These are phyloP conservation scores for Psilopogon haemacephalus DNA, from an alignment of 2,113 vertebrate species.

Conservation along the genomic window DNA sequence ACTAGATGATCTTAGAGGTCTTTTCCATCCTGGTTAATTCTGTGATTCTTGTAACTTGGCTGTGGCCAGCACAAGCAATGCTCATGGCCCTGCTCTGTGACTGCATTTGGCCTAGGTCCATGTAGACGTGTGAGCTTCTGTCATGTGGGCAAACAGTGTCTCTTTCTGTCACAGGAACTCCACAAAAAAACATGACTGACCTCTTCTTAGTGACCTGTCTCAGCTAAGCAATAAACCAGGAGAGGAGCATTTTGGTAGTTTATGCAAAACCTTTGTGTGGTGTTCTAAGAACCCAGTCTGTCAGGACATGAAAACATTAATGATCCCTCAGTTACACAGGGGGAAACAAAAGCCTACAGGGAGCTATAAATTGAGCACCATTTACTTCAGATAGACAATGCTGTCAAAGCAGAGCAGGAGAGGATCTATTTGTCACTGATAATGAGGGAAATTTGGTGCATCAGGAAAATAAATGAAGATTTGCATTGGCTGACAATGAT, in stretches of 20 bases:
- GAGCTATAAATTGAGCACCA: background rate
- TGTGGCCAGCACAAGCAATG: background rate
- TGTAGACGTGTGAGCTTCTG: background rate
- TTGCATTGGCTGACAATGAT: background rate
- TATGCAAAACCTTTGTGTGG: background rate
- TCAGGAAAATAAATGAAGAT: background rate
- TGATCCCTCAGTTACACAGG: background rate
- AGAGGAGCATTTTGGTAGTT: background rate
- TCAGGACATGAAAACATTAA: background rate
- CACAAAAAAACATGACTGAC: background rate
- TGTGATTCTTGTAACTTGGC: background rate
- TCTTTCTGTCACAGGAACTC: background rate
- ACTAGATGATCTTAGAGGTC: too few relatives aligned
- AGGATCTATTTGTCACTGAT: conserved; percentile 5
- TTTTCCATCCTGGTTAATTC: too few relatives aligned
- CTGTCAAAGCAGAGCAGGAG: background rate
- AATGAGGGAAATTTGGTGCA: background rate
- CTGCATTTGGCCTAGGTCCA: background rate
- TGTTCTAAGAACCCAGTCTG: background rate
- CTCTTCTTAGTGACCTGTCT: background rate
- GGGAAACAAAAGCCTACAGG: background rate
- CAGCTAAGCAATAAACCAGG: background rate
- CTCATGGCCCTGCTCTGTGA: background rate
- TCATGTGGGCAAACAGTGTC: background rate
- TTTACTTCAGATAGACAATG: background rate